A percentile compares a stretch with the other conserved stretches of the same genome.
Conservation (phyloP, 2,888 invertebrate species). For the Clepsis dumicolana region DNA sequence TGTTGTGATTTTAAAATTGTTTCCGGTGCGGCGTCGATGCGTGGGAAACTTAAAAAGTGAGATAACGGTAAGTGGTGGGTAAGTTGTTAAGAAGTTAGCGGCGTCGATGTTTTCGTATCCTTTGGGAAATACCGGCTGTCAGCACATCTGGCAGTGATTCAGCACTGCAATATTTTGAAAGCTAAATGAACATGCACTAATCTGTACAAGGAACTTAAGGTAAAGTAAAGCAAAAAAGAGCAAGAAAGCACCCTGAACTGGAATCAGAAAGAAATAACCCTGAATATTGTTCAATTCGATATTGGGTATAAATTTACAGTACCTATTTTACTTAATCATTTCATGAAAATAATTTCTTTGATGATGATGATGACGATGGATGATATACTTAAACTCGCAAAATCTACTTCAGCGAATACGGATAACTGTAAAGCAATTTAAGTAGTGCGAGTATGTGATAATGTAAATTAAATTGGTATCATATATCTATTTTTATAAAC, state of each 20-base stretch:
- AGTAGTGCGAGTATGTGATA: no score
- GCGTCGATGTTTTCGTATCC: constrained; percentile 53
- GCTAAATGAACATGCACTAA: neutral
- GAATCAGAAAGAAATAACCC: no score
- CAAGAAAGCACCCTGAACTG: neutral
- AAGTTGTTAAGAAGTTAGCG: constrained; percentile 64
- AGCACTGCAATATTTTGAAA: neutral
- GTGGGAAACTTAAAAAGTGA: constrained; percentile 59
- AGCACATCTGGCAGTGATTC: constrained; percentile 49
- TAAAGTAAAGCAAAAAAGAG: no score
- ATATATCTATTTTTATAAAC: neutral
- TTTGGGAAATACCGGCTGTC: constrained; percentile 61
- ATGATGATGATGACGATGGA: no score
- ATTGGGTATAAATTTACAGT: no score
- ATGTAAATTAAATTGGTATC: no score
- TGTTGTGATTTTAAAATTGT: neutral
- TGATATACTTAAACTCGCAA: no score
- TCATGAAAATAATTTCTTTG: no score
- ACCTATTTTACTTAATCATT: no score
- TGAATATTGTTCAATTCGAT: no score
- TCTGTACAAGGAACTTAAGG: no score
- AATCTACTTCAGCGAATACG: no score
- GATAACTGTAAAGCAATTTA: neutral
- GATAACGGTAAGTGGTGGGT: constrained; percentile 64
- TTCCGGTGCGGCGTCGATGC: constrained; percentile 40